Conservation (phyloP, 2,113 vertebrate genomes). For the Phylloscopus trochilus region DNA sequence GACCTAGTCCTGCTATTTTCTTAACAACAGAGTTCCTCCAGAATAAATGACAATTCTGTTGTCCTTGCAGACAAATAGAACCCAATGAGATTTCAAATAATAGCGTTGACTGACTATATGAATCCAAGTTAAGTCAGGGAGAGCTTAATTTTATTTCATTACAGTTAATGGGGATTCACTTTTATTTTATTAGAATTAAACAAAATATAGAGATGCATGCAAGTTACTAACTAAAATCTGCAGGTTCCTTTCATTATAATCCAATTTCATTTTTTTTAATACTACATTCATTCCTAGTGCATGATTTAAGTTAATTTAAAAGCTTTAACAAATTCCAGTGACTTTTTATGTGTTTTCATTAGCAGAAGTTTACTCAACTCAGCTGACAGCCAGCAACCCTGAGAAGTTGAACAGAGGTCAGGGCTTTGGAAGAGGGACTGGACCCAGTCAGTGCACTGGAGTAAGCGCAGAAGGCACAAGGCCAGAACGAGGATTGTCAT, state of each 20-base stretch:
- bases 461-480: not conserved
- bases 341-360: constrained; percentile 51
- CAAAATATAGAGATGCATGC: not conserved
- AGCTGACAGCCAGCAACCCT: not conserved
- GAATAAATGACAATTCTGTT: constrained; percentile 21
- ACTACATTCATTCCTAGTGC: not conserved
- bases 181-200: constrained; percentile 34
- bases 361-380: constrained; percentile 43
- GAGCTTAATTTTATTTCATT: constrained; percentile 38
- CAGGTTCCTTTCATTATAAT: constrained; percentile 32
- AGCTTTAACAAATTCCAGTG: constrained; percentile 1
- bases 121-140: not conserved
- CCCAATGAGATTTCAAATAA: constrained; percentile 26
- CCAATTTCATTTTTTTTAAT: not conserved
- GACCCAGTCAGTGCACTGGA: not conserved
- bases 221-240: constrained; percentile 29
- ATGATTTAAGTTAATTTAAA: constrained; percentile 15
- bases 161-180: constrained; percentile 9
- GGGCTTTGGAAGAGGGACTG: not conserved
- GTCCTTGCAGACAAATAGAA: constrained; percentile 4
- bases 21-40: not conserved
- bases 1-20: not conserved
- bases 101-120: not conserved
- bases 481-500: not conserved
- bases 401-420: not conserved